Evolutionary conservation across 2,797 vertebrate species (phyloP).

Genomic region (Enteromius paludinosus): DNA sequence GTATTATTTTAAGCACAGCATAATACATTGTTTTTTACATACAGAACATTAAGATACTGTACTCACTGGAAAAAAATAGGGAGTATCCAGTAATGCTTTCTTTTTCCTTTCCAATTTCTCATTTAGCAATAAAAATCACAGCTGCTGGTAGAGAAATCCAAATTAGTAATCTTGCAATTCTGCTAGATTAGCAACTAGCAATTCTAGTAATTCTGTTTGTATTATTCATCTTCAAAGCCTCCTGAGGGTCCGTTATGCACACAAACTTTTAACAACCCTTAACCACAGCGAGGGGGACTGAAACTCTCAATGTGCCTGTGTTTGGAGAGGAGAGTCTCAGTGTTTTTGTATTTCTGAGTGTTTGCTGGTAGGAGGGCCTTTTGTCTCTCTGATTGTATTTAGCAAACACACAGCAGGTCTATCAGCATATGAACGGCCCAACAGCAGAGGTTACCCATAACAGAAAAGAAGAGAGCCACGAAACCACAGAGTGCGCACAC

Average conservation of each 20-base stretch:
- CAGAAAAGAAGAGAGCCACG: conserved; percentile 10
- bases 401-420: conserved; percentile 38
- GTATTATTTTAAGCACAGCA: background rate
- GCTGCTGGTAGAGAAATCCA: background rate
- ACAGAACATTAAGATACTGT: background rate
- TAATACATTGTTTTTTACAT: background rate
- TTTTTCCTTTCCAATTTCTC: background rate
- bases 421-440: conserved; percentile 36
- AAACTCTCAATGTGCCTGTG: conserved; percentile 8
- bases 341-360: conserved; percentile 26
- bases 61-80: background rate
- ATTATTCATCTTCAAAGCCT: conserved; percentile 5
- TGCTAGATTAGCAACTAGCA: too few relatives aligned
- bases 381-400: conserved; percentile 34
- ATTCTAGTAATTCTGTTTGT: background rate
- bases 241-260: background rate
- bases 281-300: conserved; percentile 15
- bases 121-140: background rate
- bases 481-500: conserved; percentile 13
- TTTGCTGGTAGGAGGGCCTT: conserved; percentile 12
- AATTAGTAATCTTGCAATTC: too few relatives aligned
- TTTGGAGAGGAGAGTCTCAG: conserved; percentile 26
- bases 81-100: background rate
- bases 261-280: conserved; percentile 22
- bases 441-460: background rate